Conservation (phyloP, 2,113 vertebrate genomes). For the Scalopus aquaticus region DNA sequence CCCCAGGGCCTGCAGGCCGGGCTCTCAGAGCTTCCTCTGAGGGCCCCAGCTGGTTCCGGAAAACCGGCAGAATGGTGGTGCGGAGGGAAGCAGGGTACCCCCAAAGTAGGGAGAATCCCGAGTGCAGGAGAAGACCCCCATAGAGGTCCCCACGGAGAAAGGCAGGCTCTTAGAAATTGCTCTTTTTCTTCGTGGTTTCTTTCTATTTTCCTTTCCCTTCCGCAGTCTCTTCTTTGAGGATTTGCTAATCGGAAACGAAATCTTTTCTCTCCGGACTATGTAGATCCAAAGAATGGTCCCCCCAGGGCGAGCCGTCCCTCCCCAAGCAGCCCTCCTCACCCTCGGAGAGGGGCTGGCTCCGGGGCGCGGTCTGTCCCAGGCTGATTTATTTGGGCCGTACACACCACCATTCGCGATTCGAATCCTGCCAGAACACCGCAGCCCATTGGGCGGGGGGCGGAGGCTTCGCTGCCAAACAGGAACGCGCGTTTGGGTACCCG, state of each 20-base stretch:
- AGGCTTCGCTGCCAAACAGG: not conserved
- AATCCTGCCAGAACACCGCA: not conserved
- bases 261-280: not conserved
- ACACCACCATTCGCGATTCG: not conserved
- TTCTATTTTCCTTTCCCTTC: not conserved
- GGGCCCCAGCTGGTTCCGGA: not conserved
- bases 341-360: not conserved
- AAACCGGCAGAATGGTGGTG: not conserved
- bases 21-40: not conserved
- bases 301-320: not conserved
- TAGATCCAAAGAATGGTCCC: not conserved
- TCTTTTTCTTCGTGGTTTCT: not conserved
- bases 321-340: not conserved
- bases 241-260: conserved; percentile 56
- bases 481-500: not conserved
- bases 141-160: not conserved
- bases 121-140: not conserved
- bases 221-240: not conserved
- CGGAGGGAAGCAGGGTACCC: not conserved
- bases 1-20: not conserved
- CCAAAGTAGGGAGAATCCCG: not conserved
- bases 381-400: conserved; percentile 38
- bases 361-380: not conserved
- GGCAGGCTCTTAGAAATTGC: not conserved
- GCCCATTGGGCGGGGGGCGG: conserved; percentile 47